Base-by-base conservation (phyloP, 23 tunicate species). In the Halocynthia roretzi region DNA sequence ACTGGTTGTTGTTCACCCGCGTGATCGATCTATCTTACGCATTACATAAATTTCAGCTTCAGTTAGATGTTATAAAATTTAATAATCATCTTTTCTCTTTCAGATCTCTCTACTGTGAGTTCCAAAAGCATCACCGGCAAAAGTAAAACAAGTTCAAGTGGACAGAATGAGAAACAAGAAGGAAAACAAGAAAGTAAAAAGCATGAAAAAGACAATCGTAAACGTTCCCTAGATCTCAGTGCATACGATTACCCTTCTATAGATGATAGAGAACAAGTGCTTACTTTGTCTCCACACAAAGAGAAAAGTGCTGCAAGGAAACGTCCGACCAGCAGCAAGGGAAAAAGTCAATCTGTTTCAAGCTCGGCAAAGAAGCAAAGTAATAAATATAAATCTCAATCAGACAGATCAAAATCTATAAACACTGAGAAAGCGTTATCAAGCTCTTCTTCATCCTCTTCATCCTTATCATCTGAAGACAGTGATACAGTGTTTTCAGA, bases 401-500 rank as follows among this genome's bases (percentile, higher is more conserved):
- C 56, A 10, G 56, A 31, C 44, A 31, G 44, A 31, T 31, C 44
- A 31, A 31, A 31, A 31, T 31, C 44, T 31, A 31, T 31, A 31
- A 31, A 31, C 44, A 31, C 44, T 31, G 44, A 31, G 44, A 31
- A 31, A 31, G 44, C 44, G 1, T 31, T 31, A 31, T 31, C 44
- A 31, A 31, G 44, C 44, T 31, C 44, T 31, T 31, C 78, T 7
- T 54, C 78, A 44, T 74, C 78, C 55, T 74, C 78, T 22, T 53
- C 78, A 19, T 23, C 56, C 64, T 74, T 64, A 54, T 53, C 78
- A 14, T 62, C 62, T 53, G 78, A 74, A 10, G 78, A 74, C 22
- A 74, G 78, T 18, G 78, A 74, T n/a, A 54, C 56, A 20, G 62
- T 54, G 17, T 74, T 74, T 74, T 74, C 78, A 52, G 78, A 74